Evolutionary conservation across 1,140 invertebrate genomes (phyloP), one percentile per base, ranked within the genome.

Genomic region (Anastrepha ludens): DNA sequence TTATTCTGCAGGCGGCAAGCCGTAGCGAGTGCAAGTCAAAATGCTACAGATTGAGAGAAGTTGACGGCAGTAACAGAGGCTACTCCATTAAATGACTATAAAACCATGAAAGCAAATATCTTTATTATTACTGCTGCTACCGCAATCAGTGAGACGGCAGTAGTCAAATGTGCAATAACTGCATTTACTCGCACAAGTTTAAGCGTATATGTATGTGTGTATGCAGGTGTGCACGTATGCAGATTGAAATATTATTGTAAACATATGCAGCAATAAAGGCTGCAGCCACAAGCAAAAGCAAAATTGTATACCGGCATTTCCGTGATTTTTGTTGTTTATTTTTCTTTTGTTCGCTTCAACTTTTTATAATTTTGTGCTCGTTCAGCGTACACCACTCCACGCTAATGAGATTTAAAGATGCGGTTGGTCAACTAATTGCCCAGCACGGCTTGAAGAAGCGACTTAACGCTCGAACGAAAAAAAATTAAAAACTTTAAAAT

Each of bases 41-140:
- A 1, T 29, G 29, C 29, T 29, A 29, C n/a, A 50, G 39, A 29
- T 7, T 17, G 41, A 74, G 4, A 44, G 44, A 3, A 74, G 67
- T 17, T 20, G n/a, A 29, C 29, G 29, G 29, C 29, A 29, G 65
- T 11, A 67, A 39, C 70, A n/a, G 47, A 44, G n/a, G 70, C 44
- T 47, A 29, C 17, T 47, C 44, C 44, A 44, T 74, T n/a, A 74
- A 74, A n/a, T 74, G 70, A 41, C 70, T 47, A 74, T 74, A 74
- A 74, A 11, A 13, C 39, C 44, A 41, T 17, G 41, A 11, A 47
- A 41, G 1, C 29, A 74, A n/a, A 47, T 74, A 7, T 17, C n/a
- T 13, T 64, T 64, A 64, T 29, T 74, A 41, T 15, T 5, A 41
- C 0, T 9, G 65, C 29, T 67, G 65, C 29, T 29, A 29, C 29